Evolutionary conservation across 2,888 invertebrate genomes (phyloP).

Genomic region (Leucania comma): DNA sequence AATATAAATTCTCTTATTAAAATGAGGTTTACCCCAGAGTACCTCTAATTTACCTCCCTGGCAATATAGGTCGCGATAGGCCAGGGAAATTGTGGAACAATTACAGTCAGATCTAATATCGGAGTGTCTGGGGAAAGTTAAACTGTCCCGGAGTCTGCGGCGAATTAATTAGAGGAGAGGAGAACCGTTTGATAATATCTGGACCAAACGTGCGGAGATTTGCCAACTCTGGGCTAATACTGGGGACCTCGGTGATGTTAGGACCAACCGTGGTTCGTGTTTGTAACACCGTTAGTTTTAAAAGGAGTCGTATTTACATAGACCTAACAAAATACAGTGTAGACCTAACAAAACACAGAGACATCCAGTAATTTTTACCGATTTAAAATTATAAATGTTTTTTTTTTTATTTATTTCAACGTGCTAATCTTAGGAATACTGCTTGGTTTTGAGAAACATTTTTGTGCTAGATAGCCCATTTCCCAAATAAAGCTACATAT

Average conservation of each 20-base stretch:
- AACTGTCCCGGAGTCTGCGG: conserved; percentile 37
- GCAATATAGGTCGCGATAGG: conserved; percentile 37
- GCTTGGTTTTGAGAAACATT: too few relatives aligned
- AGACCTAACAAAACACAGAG: too few relatives aligned
- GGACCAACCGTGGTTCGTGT: neutral
- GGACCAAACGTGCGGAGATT: conserved; percentile 19
- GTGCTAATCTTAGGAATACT: too few relatives aligned
- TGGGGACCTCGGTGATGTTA: neutral
- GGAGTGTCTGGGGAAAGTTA: conserved; percentile 34
- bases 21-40: conserved; percentile 33
- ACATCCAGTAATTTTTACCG: too few relatives aligned
- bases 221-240: neutral
- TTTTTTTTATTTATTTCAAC: too few relatives aligned
- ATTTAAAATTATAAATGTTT: too few relatives aligned
- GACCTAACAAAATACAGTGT: too few relatives aligned
- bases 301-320: neutral
- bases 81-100: conserved; percentile 33
- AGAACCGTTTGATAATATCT: conserved; percentile 53
- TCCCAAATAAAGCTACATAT: too few relatives aligned
- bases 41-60: conserved; percentile 35
- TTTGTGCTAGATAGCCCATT: too few relatives aligned
- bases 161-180: conserved; percentile 44
- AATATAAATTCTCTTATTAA: conserved; percentile 35
- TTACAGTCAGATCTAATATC: conserved; percentile 46
- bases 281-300: neutral